Conservation (phyloP, 2,113 vertebrate genomes). For the Elephas maximus region DNA sequence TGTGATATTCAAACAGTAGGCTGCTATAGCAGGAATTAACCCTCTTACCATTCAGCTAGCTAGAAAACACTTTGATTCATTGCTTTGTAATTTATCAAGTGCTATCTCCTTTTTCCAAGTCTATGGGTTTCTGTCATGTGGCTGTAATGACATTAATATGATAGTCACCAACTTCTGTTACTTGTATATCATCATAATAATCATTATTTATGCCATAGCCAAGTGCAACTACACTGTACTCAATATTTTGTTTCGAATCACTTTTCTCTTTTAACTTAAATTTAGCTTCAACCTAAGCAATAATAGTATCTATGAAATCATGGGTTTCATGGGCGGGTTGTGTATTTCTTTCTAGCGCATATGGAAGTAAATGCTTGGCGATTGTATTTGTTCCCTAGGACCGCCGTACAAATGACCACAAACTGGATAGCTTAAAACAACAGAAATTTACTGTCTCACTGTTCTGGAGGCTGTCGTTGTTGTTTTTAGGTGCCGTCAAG, state of each 20-base stretch:
- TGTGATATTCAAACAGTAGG: not conserved
- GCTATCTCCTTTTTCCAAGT: not conserved
- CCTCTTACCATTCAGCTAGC: not conserved
- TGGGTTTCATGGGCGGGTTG: not conserved
- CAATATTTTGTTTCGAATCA: not conserved
- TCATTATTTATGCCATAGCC: not conserved
- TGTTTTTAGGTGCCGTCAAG: too few species aligned
- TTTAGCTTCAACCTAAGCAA: not conserved
- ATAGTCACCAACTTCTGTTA: not conserved
- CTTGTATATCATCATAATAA: not conserved
- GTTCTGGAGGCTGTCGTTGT: not conserved
- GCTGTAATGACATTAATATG: not conserved
- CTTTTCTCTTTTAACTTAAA: not conserved
- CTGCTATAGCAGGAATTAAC: fast-evolving
- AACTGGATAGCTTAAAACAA: not conserved
- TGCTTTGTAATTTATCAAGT: not conserved
- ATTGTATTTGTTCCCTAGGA: not conserved
- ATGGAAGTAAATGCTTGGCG: not conserved
- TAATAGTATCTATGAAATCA: not conserved
- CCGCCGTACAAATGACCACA: not conserved
- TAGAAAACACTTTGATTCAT: not conserved
- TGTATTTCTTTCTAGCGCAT: not conserved
- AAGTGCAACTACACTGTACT: too few species aligned
- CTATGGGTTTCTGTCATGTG: not conserved
- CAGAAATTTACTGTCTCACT: not conserved